These are phyloP conservation scores for Tyrophagus putrescentiae DNA, from an alignment of 1,140 invertebrate species.

Conservation along the genomic window DNA sequence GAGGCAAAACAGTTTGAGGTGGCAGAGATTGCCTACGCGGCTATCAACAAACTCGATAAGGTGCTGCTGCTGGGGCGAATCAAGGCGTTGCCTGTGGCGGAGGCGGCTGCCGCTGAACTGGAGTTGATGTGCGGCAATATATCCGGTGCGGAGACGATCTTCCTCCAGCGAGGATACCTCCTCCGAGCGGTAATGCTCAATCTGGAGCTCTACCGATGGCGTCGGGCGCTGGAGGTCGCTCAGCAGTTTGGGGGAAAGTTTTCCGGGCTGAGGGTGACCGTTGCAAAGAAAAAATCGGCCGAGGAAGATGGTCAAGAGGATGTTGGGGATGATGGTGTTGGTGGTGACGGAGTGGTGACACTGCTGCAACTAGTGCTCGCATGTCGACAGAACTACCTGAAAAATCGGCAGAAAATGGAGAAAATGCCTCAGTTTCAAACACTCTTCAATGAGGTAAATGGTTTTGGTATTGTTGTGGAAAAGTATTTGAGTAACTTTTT, in stretches of 20 bases:
- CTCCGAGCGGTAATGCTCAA: slow-evolving; percentile 63
- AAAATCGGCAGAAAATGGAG: neutral
- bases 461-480: neutral
- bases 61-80: slow-evolving; percentile 73
- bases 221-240: slow-evolving; percentile 66
- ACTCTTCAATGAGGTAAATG: neutral
- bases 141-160: slow-evolving; percentile 61
- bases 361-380: slow-evolving; percentile 1
- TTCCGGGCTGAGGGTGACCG: neutral
- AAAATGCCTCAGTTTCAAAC: neutral
- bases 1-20: slow-evolving; percentile 59
- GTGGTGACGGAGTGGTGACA: neutral
- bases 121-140: slow-evolving; percentile 59
- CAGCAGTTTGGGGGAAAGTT: slow-evolving; percentile 48
- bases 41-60: slow-evolving; percentile 72
- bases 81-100: slow-evolving; percentile 45
- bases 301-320: neutral
- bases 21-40: slow-evolving; percentile 83
- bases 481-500: neutral
- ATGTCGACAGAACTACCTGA: neutral
- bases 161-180: slow-evolving; percentile 58
- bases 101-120: slow-evolving; percentile 58
- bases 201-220: slow-evolving; percentile 70
- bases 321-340: slow-evolving; percentile 6
- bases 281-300: too few species aligned